Evolutionary conservation across 2,113 vertebrate species (phyloP).

Genomic region (Colaptes auratus): DNA sequence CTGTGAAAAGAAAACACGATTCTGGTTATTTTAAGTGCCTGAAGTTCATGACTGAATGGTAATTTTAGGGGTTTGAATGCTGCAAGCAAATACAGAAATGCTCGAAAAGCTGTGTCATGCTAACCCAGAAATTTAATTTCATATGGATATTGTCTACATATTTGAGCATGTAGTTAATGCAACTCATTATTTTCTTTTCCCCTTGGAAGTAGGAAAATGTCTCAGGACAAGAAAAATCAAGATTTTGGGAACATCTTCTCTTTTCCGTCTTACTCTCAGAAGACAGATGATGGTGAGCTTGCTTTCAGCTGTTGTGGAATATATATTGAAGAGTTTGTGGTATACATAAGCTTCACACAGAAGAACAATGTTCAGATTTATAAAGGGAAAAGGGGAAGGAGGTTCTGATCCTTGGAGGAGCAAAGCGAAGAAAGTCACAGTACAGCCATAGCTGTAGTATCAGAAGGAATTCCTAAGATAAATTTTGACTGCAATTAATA

Average conservation of each 20-base stretch:
- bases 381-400: neutral
- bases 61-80: neutral
- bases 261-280: constrained; percentile 85
- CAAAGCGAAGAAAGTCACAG: neutral
- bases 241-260: constrained; percentile 81
- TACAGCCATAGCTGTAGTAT: neutral
- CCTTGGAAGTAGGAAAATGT: constrained; percentile 73
- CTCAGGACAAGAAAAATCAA: constrained; percentile 83
- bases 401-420: neutral
- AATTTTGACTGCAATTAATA: neutral
- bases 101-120: neutral
- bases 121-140: neutral
- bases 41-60: neutral
- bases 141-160: fast-evolving
- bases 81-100: neutral
- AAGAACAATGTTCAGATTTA: neutral
- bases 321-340: neutral
- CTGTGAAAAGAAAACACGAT: neutral
- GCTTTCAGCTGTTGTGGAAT: neutral
- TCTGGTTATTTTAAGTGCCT: neutral
- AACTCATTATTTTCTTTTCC: neutral
- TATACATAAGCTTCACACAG: neutral
- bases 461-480: neutral
- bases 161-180: neutral
- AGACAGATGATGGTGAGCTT: constrained; percentile 88